Evolutionary conservation across 2,113 vertebrate species (phyloP).

Genomic region (Saguinus imperator): DNA sequence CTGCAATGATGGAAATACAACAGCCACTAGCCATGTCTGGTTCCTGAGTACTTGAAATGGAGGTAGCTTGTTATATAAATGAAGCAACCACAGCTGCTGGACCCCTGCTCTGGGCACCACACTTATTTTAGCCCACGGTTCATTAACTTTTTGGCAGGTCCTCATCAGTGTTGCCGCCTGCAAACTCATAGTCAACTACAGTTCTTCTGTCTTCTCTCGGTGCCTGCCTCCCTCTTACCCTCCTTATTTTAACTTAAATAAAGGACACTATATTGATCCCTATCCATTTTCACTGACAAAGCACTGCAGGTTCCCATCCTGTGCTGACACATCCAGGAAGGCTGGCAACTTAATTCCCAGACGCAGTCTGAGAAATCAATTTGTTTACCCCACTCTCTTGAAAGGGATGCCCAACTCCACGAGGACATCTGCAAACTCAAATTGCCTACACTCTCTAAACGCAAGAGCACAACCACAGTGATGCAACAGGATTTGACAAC

Average conservation of each 20-base stretch:
- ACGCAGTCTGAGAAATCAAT: not conserved
- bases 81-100: not conserved
- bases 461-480: not conserved
- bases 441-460: not conserved
- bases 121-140: not conserved
- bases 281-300: not conserved
- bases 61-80: not conserved
- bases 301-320: not conserved
- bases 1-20: not conserved
- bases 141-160: not conserved
- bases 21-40: too few relatives aligned
- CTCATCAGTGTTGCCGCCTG: not conserved
- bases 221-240: not conserved
- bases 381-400: conserved; percentile 41
- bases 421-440: not conserved
- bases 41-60: not conserved
- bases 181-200: not conserved
- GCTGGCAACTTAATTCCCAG: not conserved
- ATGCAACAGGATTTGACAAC: conserved; percentile 22
- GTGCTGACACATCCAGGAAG: not conserved
- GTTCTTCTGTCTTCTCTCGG: not conserved
- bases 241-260: not conserved
- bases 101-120: not conserved
- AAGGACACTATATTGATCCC: not conserved
- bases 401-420: not conserved